Percentiles rank a stretch among this genome's conserved stretches.
Conservation (phyloP, 2,113 vertebrate species). For the Marmota flaviventris region DNA sequence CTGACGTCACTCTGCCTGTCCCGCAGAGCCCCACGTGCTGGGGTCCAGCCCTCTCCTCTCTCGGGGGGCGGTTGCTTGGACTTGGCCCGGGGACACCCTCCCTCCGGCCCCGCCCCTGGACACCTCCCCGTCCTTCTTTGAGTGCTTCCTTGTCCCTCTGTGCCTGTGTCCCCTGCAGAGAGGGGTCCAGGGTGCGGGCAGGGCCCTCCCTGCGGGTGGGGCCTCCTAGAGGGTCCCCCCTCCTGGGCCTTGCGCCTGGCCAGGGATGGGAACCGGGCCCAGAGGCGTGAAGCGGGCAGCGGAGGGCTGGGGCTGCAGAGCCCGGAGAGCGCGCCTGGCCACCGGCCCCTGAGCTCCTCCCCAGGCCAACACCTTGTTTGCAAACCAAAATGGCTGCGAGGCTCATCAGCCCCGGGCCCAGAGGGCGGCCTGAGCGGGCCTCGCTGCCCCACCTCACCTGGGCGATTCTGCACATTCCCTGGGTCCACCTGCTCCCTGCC, state of each 20-base stretch:
- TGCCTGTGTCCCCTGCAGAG: too few species aligned
- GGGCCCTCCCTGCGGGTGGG: background rate
- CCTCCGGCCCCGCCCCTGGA: fast-evolving
- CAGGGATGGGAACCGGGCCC: background rate
- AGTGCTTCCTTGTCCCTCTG: too few species aligned
- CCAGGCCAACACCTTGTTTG: too few species aligned
- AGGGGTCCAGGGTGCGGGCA: too few species aligned
- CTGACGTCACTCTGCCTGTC: too few species aligned
- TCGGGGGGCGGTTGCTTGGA: too few species aligned
- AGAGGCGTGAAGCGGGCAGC: background rate
- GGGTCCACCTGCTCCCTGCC: background rate
- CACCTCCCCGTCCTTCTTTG: too few species aligned
- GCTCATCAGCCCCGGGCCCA: fast-evolving
- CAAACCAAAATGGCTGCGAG: background rate
- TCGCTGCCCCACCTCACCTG: fast-evolving
- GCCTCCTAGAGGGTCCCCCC: too few species aligned
- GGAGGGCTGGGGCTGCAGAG: background rate
- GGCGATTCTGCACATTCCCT: too few species aligned
- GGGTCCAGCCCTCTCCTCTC: too few species aligned
- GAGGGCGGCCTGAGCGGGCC: background rate
- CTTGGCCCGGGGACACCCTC: too few species aligned
- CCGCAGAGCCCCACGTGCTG: too few species aligned
- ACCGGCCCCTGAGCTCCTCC: background rate
- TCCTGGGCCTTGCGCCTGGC: background rate
- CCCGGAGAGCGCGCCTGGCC: background rate